Evolutionary conservation across 2,113 vertebrate genomes (phyloP).

Genomic region (Aepyceros melampus): DNA sequence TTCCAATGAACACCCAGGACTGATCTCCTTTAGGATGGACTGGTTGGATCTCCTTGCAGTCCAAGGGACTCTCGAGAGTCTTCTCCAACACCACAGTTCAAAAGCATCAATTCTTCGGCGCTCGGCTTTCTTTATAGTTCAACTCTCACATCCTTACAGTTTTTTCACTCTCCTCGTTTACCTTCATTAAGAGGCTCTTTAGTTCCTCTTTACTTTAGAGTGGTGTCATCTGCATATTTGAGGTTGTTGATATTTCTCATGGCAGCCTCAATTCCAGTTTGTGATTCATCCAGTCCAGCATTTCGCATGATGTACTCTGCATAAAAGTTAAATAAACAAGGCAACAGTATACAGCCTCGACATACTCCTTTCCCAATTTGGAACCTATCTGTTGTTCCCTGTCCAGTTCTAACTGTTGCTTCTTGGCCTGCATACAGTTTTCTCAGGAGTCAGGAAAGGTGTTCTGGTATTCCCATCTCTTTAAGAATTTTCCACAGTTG

Average conservation of each 20-base stretch:
- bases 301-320: not conserved
- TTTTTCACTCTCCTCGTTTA: not conserved
- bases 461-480: not conserved
- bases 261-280: not conserved
- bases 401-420: not conserved
- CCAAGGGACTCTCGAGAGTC: not conserved
- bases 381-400: not conserved
- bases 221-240: not conserved
- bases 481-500: not conserved
- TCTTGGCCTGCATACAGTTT: not conserved
- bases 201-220: not conserved
- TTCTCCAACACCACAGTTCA: not conserved
- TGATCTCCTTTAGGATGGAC: not conserved
- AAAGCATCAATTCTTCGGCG: fast-evolving
- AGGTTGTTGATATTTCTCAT: not conserved
- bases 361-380: not conserved
- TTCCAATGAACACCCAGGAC: not conserved
- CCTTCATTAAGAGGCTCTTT: not conserved
- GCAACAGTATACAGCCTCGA: not conserved
- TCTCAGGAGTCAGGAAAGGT: not conserved
- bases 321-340: not conserved
- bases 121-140: not conserved
- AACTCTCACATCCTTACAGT: not conserved
- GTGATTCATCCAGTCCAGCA: not conserved
- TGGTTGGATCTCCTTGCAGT: not conserved